phyloP scores from a whole-genome alignment of 2,888 invertebrate species.

The Notodonta ziczac region DNA sequence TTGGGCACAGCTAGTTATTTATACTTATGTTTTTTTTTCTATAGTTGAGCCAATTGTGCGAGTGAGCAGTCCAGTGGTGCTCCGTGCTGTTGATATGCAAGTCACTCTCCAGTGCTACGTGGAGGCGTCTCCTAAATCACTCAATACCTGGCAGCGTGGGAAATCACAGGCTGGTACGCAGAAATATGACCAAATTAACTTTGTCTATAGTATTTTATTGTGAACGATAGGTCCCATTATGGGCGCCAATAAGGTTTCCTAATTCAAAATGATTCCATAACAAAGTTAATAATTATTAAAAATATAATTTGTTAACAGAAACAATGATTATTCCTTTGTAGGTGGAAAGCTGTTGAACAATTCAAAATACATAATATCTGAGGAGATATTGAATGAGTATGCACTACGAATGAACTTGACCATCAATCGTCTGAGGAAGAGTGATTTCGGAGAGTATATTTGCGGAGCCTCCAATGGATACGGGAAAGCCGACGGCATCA shows the following conservation, averaged over 20 bases:
- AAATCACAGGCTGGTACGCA: slow-evolving; percentile 61
- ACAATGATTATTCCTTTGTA: slow-evolving; percentile 51
- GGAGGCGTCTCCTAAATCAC: slow-evolving; percentile 93
- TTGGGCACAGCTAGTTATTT: no score
- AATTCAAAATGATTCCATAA: no score
- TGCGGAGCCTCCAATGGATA: slow-evolving; percentile 92
- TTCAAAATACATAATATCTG: slow-evolving; percentile 90
- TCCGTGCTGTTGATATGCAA: slow-evolving; percentile 91
- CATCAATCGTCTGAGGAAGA: slow-evolving; percentile 88
- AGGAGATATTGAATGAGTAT: slow-evolving; percentile 89
- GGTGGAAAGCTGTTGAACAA: slow-evolving; percentile 90
- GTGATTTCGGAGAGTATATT: slow-evolving; percentile 91
- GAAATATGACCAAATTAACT: neutral
- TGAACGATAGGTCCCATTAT: neutral
- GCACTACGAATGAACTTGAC: slow-evolving; percentile 92
- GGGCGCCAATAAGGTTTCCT: slow-evolving; percentile 12
- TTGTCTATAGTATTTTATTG: neutral
- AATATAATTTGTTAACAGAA: slow-evolving; percentile 4
- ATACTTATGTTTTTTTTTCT: slow-evolving; percentile 6
- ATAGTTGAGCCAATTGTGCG: slow-evolving; percentile 93
- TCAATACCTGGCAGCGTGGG: slow-evolving; percentile 90
- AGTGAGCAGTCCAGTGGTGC: slow-evolving; percentile 92
- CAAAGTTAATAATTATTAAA: no score
- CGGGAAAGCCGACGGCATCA: slow-evolving; percentile 90
- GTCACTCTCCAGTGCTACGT: slow-evolving; percentile 93